Evolutionary conservation across 1,140 invertebrate genomes (phyloP).

Genomic region (Glossosoma conforme): DNA sequence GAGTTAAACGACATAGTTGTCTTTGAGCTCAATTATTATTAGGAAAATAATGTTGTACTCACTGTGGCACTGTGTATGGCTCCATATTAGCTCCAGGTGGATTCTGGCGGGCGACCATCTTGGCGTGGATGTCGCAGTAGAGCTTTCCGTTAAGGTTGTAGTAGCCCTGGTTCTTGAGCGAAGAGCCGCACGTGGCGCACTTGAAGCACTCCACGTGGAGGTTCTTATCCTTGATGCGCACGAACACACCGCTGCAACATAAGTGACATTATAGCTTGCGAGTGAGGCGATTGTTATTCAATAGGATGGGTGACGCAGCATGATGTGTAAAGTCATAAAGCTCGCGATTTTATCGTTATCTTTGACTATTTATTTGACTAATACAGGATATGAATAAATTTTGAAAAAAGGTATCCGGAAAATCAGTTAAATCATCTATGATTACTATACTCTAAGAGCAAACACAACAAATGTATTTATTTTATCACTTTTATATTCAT

Average conservation of each 20-base stretch:
- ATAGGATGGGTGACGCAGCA: no score
- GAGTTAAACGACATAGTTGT: constrained; percentile 2
- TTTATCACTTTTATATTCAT: no score
- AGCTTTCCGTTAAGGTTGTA: constrained; percentile 94
- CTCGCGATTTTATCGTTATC: no score
- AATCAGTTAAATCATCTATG: no score
- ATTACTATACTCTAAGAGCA: no score
- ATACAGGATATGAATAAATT: no score
- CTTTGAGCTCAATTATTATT: not conserved
- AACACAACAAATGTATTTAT: no score
- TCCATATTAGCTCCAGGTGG: constrained; percentile 69
- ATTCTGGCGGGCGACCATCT: constrained; percentile 78
- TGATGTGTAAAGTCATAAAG: no score
- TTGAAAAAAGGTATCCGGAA: no score
- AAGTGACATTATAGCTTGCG: no score
- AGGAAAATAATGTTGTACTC: constrained; percentile 44
- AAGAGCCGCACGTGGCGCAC: constrained; percentile 90
- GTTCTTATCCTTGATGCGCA: constrained; percentile 93
- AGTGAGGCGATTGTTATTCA: no score
- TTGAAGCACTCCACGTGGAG: constrained; percentile 96
- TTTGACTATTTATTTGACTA: no score
- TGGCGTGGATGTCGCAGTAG: constrained; percentile 94
- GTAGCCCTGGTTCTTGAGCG: constrained; percentile 93
- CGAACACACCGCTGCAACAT: constrained; percentile 82
- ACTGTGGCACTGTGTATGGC: constrained; percentile 77